Base-by-base conservation (phyloP, 2,888 invertebrate genomes). In the Syrphus vitripennis region DNA sequence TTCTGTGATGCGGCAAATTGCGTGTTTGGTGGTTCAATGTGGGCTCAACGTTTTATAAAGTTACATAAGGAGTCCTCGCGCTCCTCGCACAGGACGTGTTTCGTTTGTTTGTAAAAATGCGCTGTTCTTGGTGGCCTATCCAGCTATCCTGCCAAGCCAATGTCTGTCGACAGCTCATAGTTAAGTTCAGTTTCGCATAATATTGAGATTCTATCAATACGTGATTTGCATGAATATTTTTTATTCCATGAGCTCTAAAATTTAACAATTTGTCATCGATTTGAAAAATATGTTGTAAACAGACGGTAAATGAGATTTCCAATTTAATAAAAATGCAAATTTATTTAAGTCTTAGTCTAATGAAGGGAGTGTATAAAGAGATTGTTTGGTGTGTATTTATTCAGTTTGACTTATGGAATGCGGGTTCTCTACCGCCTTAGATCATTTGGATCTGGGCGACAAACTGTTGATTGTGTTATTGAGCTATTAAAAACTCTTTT, bases 101-200 rank as follows among this genome's bases (percentile, higher is more conserved):
- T 24, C 45, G 48, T 70, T 71, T 24, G 50, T 63, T 75, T 55
- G 61, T 42, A 63, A 69, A 79, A 69, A 79, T 16, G 6, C 50
- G 29, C 6, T 34, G 26, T 55, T 72, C 59, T 59, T 61, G 84
- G 84, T 80, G 84, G 84, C 71, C 84, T 61, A 69, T 70, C 45
- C 42, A 19, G 42, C n/a, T n/a, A n/a, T n/a, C n/a, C n/a, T n/a
- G n/a, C n/a, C n/a, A n/a, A n/a, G n/a, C 45, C 29, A 45, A 12
- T 42, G 16, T 14, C 31, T 24, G n/a, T 40, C n/a, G 24, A 61
- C 45, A 65, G 63, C 19, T 29, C 29, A 14, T 26, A 40, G 26
- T 16, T 29, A 4, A 42, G 29, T 19, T 42, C 6, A 45, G 16
- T 24, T 40, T 63, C n/a, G 57, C 57, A 57, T 53, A 5, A 1